Evolutionary conservation across 2,888 invertebrate species (phyloP).

Genomic region (Cephus spinipes): DNA sequence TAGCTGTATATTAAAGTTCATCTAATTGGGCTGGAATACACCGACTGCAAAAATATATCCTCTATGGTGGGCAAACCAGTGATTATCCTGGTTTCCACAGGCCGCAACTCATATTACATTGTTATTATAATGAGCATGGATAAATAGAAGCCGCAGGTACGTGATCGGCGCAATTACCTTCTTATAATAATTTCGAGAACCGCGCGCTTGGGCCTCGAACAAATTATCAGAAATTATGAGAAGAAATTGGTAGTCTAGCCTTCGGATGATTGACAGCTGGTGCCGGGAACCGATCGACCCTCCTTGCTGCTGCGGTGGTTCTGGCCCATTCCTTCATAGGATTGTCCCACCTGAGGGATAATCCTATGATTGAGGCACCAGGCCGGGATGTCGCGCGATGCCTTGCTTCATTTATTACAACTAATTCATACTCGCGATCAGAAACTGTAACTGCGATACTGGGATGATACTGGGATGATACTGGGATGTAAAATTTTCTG

Average conservation of each 20-base stretch:
- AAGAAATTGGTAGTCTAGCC: slow-evolving; percentile 67
- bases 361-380: slow-evolving; percentile 35
- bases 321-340: slow-evolving; percentile 25
- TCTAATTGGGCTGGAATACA: slow-evolving; percentile 42
- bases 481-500: background rate
- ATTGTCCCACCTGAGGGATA: slow-evolving; percentile 20
- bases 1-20: slow-evolving; percentile 31
- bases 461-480: background rate
- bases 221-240: slow-evolving; percentile 66
- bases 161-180: slow-evolving; percentile 65
- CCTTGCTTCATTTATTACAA: background rate
- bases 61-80: slow-evolving; percentile 41
- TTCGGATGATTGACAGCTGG: slow-evolving; percentile 65
- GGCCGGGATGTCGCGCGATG: background rate
- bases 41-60: slow-evolving; percentile 35
- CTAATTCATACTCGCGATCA: background rate
- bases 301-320: slow-evolving; percentile 29
- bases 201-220: slow-evolving; percentile 50
- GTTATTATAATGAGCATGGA: slow-evolving; percentile 65
- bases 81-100: slow-evolving; percentile 46
- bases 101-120: slow-evolving; percentile 57
- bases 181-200: slow-evolving; percentile 60
- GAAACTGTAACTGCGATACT: background rate
- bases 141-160: slow-evolving; percentile 63
- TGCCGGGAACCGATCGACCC: slow-evolving; percentile 39